A percentile compares a stretch with the other conserved stretches of the same genome.
These are phyloP conservation scores for Eulimnadia texana DNA, from an alignment of 1,140 invertebrate genomes.

Conservation along the genomic window DNA sequence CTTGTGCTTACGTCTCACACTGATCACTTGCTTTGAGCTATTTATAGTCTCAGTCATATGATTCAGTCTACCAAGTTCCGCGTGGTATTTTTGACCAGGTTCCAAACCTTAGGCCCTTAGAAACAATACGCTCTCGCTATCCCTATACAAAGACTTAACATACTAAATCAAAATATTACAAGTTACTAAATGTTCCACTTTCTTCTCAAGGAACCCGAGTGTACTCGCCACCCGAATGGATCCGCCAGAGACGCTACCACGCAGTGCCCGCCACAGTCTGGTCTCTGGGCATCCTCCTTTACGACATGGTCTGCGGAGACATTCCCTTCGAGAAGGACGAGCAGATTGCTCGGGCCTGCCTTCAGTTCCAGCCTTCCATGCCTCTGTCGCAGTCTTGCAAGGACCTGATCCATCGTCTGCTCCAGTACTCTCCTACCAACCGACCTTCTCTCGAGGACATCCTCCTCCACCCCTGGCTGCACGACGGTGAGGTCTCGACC, in stretches of 20 bases:
- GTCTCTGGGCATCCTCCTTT: slow-evolving; percentile 52
- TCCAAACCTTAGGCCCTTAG: neutral
- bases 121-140: neutral
- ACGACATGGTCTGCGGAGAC: slow-evolving; percentile 54
- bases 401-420: slow-evolving; percentile 42
- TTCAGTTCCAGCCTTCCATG: slow-evolving; percentile 34
- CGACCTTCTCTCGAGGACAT: slow-evolving; percentile 41
- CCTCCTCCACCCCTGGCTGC: slow-evolving; percentile 41
- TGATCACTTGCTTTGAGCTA: neutral
- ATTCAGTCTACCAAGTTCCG: neutral
- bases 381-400: slow-evolving; percentile 6
- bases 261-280: slow-evolving; percentile 46
- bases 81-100: neutral
- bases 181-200: neutral
- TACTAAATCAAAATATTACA: neutral
- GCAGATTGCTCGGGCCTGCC: slow-evolving; percentile 41
- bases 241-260: slow-evolving; percentile 40
- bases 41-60: neutral
- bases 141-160: neutral
- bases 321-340: slow-evolving; percentile 54
- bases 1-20: neutral
- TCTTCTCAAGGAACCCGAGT: slow-evolving; percentile 37
- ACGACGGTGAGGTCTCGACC: slow-evolving; percentile 21
- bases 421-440: slow-evolving; percentile 36
- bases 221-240: slow-evolving; percentile 57